These are phyloP conservation scores for Bradynema listronoti DNA, from an alignment of 1,140 invertebrate genomes.

Conservation along the genomic window DNA sequence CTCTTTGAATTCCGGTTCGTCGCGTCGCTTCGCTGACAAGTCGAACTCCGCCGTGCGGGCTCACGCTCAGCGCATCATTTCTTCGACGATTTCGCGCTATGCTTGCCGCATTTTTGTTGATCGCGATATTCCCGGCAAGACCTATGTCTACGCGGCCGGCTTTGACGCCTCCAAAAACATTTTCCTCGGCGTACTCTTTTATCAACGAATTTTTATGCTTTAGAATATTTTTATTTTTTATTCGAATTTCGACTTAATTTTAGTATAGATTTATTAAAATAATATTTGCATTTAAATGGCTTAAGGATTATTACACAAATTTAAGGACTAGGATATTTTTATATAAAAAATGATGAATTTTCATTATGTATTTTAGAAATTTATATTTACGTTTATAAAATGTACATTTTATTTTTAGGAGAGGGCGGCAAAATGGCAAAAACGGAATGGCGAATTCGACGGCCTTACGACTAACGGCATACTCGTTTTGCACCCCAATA, in stretches of 20 bases:
- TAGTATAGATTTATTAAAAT: not conserved
- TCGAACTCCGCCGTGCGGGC: too few species aligned
- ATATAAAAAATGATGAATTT: too few species aligned
- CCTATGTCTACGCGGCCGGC: conserved; percentile 91
- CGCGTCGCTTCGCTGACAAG: too few species aligned
- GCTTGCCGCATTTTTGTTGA: conserved; percentile 85
- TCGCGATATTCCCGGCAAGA: conserved; percentile 72
- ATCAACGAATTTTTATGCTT: too few species aligned
- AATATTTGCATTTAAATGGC: not conserved
- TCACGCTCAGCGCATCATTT: conserved; percentile 37
- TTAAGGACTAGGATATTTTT: not conserved
- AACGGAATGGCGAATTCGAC: conserved; percentile 86
- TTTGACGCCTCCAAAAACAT: conserved; percentile 97
- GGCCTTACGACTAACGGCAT: conserved; percentile 97
- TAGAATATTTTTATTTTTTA: too few species aligned
- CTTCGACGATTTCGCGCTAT: conserved; percentile 81
- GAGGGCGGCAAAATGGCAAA: conserved; percentile 97
- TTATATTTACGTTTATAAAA: not conserved
- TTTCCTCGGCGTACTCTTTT: conserved; percentile 93
- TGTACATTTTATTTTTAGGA: conserved; percentile 71
- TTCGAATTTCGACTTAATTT: too few species aligned
- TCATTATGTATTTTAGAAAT: not conserved
- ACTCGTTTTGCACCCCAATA: conserved; percentile 71
- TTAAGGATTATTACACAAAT: not conserved
- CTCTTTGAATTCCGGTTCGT: too few species aligned